phyloP scores from a whole-genome alignment of 1,140 invertebrate genomes.

The Drosophila hydei region DNA sequence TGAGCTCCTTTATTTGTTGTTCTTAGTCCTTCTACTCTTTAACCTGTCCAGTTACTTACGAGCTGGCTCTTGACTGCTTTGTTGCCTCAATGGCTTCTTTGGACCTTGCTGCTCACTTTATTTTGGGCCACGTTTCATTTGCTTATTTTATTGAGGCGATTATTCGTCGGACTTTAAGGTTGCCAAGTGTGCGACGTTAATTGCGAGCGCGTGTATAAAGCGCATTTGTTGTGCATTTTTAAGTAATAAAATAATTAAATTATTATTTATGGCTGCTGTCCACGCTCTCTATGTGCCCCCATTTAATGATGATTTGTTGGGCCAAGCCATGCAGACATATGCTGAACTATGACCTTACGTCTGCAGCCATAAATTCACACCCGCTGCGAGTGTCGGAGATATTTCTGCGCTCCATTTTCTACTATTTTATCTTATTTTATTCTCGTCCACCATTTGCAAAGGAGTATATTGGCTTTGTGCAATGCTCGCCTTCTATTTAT shows the following conservation, averaged over 20 bases:
- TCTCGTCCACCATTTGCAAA: background rate
- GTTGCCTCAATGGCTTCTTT: constrained; percentile 31
- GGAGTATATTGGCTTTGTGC: no score
- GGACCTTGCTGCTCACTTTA: constrained; percentile 24
- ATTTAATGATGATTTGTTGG: constrained; percentile 68
- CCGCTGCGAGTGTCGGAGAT: constrained; percentile 19
- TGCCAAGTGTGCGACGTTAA: constrained; percentile 57
- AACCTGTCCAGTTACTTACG: constrained; percentile 21
- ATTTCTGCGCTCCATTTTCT: constrained; percentile 3
- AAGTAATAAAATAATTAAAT: constrained; percentile 80
- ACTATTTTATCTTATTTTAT: constrained; percentile 3
- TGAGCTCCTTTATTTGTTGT: background rate
- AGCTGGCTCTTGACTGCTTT: constrained; percentile 42
- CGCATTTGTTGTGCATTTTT: constrained; percentile 71
- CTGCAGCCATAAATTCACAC: constrained; percentile 23
- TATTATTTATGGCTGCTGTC: constrained; percentile 62
- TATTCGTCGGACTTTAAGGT: constrained; percentile 31
- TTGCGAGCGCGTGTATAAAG: constrained; percentile 64
- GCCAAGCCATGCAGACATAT: constrained; percentile 45
- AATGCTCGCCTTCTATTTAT: no score
- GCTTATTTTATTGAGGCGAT: constrained; percentile 39
- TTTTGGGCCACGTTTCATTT: constrained; percentile 42
- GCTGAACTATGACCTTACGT: constrained; percentile 44
- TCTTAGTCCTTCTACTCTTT: background rate
- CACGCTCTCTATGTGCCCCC: constrained; percentile 23